These are phyloP conservation scores for Anodontia alba DNA, from an alignment of 2,888 invertebrate species.

Conservation along the genomic window DNA sequence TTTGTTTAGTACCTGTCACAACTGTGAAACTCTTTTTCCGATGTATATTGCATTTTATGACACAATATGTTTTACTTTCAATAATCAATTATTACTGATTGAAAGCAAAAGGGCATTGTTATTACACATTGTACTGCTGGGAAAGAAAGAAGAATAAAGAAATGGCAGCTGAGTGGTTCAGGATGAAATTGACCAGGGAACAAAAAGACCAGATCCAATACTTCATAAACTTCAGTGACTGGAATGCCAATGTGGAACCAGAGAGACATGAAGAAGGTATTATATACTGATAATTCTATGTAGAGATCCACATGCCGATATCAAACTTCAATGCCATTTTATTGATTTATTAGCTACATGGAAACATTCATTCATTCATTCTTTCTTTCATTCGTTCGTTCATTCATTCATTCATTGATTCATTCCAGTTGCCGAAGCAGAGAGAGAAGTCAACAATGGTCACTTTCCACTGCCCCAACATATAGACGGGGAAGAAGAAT, in stretches of 20 bases:
- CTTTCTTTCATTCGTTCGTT: not conserved
- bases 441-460: not conserved
- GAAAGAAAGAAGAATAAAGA: no score
- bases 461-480: not conserved
- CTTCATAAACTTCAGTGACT: constrained; percentile 4
- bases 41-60: not conserved
- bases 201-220: not conserved
- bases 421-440: not conserved
- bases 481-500: not conserved
- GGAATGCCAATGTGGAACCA: not conserved
- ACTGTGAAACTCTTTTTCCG: not conserved
- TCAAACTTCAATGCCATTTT: not conserved
- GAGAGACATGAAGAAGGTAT: not conserved
- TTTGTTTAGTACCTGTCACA: not conserved
- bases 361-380: not conserved
- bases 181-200: not conserved
- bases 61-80: not conserved
- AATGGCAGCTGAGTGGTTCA: not conserved
- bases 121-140: no score
- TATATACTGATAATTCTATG: not conserved
- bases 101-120: no score
- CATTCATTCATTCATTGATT: not conserved
- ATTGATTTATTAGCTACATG: not conserved
- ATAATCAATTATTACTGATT: no score
- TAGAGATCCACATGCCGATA: not conserved